Evolutionary conservation across 2,888 invertebrate species (phyloP).

Genomic region (Eupeodes latifasciatus): DNA sequence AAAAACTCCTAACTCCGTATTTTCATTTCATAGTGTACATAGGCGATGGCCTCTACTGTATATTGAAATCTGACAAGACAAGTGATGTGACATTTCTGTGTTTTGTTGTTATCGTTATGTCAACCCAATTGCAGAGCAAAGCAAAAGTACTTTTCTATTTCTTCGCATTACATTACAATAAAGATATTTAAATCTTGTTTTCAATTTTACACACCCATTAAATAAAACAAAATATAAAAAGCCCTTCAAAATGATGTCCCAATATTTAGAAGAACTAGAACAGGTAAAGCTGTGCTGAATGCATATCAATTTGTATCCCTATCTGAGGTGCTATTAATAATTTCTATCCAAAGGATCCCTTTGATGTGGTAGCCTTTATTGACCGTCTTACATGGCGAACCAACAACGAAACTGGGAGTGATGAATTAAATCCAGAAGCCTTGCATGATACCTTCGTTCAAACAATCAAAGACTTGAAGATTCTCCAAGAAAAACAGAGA

Average conservation of each 20-base stretch:
- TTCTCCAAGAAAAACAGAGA: slow-evolving; percentile 93
- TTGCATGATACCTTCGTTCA: slow-evolving; percentile 96
- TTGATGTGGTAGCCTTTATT: slow-evolving; percentile 98
- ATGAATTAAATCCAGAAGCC: slow-evolving; percentile 93
- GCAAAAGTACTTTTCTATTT: background rate
- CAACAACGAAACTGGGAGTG: slow-evolving; percentile 89
- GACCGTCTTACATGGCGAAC: slow-evolving; percentile 98
- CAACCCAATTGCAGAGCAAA: background rate
- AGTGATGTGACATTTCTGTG: slow-evolving; percentile 4
- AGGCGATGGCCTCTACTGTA: background rate
- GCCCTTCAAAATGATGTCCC: slow-evolving; percentile 90
- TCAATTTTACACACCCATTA: background rate
- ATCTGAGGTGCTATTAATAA: background rate
- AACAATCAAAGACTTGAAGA: slow-evolving; percentile 92
- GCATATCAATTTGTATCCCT: background rate
- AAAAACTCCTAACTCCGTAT: too few species aligned
- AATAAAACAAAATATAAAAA: background rate
- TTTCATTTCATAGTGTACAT: background rate
- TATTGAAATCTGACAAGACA: background rate
- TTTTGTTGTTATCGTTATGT: background rate
- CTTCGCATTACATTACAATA: background rate
- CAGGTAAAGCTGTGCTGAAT: slow-evolving; percentile 86
- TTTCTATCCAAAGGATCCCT: slow-evolving; percentile 91
- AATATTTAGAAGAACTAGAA: slow-evolving; percentile 94
- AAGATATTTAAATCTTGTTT: background rate